Percentiles rank a stretch among this genome's conserved stretches.
These are phyloP conservation scores for Smutsia gigantea DNA, from an alignment of 2,797 vertebrate genomes.

Conservation along the genomic window DNA sequence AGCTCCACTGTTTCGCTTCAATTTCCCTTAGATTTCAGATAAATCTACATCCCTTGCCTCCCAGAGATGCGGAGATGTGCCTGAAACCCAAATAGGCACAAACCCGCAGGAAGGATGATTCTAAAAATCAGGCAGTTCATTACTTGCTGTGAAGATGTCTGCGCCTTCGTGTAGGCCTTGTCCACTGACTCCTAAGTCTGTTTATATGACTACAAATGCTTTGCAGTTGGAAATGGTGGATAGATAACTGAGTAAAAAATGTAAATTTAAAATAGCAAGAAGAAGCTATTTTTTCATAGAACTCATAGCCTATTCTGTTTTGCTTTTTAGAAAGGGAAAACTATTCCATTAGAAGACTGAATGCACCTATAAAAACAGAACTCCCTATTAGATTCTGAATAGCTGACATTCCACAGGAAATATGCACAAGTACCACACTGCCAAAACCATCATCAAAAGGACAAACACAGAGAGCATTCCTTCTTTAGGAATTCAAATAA, in stretches of 20 bases:
- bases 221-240: neutral
- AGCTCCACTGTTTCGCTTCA: neutral
- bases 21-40: neutral
- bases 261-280: neutral
- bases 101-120: neutral
- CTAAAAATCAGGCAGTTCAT: neutral
- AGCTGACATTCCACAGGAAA: constrained; percentile 55
- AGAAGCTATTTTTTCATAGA: neutral
- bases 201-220: neutral
- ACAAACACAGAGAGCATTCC: neutral
- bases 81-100: neutral
- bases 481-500: constrained; percentile 41
- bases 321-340: constrained; percentile 64
- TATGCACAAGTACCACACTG: constrained; percentile 36
- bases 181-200: neutral
- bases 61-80: neutral
- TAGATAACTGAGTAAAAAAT: neutral
- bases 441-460: constrained; percentile 1
- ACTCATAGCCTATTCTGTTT: neutral
- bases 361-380: constrained; percentile 65
- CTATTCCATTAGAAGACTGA: constrained; percentile 44
- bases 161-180: neutral
- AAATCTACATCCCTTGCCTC: neutral
- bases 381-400: constrained; percentile 24
- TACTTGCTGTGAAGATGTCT: neutral